A percentile compares a stretch with the other conserved stretches of the same genome.
These are phyloP conservation scores for Poecilia latipinna DNA, from an alignment of 2,113 vertebrate species.

Conservation along the genomic window DNA sequence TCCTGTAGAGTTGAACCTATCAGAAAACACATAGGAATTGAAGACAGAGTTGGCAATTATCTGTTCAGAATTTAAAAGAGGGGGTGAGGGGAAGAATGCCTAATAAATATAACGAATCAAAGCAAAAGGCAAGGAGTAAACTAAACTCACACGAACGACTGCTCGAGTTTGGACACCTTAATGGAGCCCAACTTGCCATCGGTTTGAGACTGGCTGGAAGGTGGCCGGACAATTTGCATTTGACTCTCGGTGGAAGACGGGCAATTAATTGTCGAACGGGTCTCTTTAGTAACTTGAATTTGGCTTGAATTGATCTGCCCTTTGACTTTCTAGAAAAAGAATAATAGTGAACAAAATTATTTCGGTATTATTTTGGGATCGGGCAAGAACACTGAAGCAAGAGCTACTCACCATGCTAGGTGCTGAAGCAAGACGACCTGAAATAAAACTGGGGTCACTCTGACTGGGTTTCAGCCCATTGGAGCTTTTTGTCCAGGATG, in stretches of 20 bases:
- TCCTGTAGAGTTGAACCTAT: constrained; percentile 63
- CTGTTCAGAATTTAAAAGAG: not conserved
- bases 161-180: constrained; percentile 34
- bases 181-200: constrained; percentile 48
- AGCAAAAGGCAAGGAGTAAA: not conserved
- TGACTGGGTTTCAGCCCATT: constrained; percentile 83
- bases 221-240: not conserved
- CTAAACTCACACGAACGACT: constrained; percentile 52
- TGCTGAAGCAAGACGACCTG: constrained; percentile 6
- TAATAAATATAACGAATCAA: not conserved
- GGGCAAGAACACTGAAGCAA: not conserved
- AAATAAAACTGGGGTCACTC: constrained; percentile 85
- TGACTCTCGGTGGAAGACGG: constrained; percentile 41
- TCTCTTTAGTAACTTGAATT: constrained; percentile 68
- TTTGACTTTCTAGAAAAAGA: constrained; percentile 45
- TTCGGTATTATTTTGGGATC: not conserved
- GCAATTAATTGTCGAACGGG: constrained; percentile 34
- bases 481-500: constrained; percentile 74
- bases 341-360: not conserved
- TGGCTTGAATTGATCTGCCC: constrained; percentile 37
- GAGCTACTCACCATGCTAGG: constrained; percentile 28
- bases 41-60: constrained; percentile 1
- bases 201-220: constrained; percentile 20
- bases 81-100: too few relatives aligned
- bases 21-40: constrained; percentile 10